Conservation (phyloP, 1,140 invertebrate genomes). For the Brachionus rotundiformis region DNA sequence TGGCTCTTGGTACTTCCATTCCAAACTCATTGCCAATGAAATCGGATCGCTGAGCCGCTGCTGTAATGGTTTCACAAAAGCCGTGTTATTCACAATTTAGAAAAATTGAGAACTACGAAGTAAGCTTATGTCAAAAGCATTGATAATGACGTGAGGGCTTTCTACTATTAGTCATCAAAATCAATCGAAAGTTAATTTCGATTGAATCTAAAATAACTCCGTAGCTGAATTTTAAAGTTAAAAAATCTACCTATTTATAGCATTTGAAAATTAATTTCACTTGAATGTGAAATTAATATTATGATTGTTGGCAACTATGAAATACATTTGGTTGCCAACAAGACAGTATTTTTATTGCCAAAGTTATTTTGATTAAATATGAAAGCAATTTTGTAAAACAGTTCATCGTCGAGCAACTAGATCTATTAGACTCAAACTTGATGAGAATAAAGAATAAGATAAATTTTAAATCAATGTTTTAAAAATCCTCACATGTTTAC, state of each 20-base stretch:
- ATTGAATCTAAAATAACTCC: conserved; percentile 15
- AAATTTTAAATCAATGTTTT: no score
- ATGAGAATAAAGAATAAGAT: no score
- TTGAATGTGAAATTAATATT: background rate
- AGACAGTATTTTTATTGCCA: no score
- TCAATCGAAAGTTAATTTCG: background rate
- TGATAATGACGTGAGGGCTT: background rate
- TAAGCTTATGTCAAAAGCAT: background rate
- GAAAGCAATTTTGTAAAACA: no score
- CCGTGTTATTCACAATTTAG: conserved; percentile 21
- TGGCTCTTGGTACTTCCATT: conserved; percentile 32
- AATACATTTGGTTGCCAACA: no score
- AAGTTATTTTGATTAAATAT: no score
- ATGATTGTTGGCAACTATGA: no score
- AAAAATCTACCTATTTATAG: background rate
- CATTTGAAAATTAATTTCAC: background rate
- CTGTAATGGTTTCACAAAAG: conserved; percentile 23
- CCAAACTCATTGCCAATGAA: conserved; percentile 3
- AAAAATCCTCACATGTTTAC: no score
- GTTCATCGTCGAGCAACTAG: no score
- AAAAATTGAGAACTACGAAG: conserved; percentile 40
- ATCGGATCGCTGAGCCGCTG: conserved; percentile 25
- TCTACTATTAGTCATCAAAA: conserved; percentile 1
- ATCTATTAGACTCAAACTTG: no score
- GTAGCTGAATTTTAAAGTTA: background rate